Base-by-base conservation (phyloP, 2,888 invertebrate genomes). In the Hydraecia micacea region DNA sequence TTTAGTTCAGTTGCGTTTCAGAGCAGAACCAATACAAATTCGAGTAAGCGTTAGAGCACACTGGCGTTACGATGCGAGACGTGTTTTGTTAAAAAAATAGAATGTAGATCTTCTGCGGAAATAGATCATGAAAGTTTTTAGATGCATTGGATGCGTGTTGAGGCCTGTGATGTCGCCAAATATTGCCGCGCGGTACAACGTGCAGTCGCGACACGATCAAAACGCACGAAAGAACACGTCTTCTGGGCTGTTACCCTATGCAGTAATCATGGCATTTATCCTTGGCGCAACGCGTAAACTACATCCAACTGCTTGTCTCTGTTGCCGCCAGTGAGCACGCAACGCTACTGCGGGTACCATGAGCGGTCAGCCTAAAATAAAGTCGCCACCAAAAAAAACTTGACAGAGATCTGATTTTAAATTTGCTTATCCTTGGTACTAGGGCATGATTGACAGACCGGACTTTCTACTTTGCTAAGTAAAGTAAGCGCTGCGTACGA, bases 341-440 rank as follows among this genome's bases (percentile, higher is more conserved):
- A 58, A 83, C 25, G 49, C 25, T 60, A 52, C 6, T n/a, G 52
- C n/a, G 28, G 42, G n/a, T 78, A 63, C 60, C 63, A 55, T 84
- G 60, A 32, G 80, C 84, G 80, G 80, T 84, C 84, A 80, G 85
- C 62, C 13, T 84, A 15, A 69, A 55, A 32, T 32, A 3, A 55
- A 67, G 11, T 39, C 15, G 0, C 8, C 21, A n/a, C 11, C n/a
- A 62, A 55, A 82, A 49, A 15, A 6, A 39, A 5, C n/a, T 32
- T 42, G 6, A n/a, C 58, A 32, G 73, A 58, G 6, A 68, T 58
- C 36, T 11, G 21, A 60, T 63, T 63, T 80, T 32, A 55, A 76
- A 73, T 75, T 68, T n/a, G 71, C 75, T 85, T 83, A 85, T n/a
- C 67, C 82, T 75, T 72, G 62, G 67, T 62, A 71, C 75, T 52